These are phyloP conservation scores for Condylostylus longicornis DNA, from an alignment of 1,140 invertebrate genomes.

Conservation along the genomic window DNA sequence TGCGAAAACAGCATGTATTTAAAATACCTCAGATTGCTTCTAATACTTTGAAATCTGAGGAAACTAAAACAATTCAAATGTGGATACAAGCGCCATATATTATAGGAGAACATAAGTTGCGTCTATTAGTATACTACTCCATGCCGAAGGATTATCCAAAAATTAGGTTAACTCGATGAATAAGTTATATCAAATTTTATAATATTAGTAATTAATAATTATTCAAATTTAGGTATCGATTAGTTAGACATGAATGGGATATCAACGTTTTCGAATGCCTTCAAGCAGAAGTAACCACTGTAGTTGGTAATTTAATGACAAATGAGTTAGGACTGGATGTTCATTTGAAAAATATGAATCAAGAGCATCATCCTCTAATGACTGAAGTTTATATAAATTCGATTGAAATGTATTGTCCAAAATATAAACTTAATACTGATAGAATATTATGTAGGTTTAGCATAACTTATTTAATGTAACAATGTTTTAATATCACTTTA, in stretches of 20 bases:
- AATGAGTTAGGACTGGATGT: constrained; percentile 43
- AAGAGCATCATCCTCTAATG: constrained; percentile 40
- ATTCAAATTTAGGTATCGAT: constrained; percentile 44
- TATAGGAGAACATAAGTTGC: constrained; percentile 44
- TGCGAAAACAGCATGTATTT: constrained; percentile 36
- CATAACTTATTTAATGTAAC: not conserved
- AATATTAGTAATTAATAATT: not conserved
- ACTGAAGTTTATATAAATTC: constrained; percentile 37
- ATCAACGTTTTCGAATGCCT: constrained; percentile 54
- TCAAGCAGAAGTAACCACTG: constrained; percentile 39
- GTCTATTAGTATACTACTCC: constrained; percentile 61
- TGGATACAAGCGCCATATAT: constrained; percentile 52
- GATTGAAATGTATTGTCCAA: constrained; percentile 21
- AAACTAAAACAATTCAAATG: constrained; percentile 40
- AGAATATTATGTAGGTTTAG: constrained; percentile 20
- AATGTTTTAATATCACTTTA: not conserved
- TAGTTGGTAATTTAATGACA: constrained; percentile 32
- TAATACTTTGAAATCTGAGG: constrained; percentile 37
- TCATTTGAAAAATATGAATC: constrained; percentile 49
- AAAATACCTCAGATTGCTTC: constrained; percentile 23
- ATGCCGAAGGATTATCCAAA: constrained; percentile 33
- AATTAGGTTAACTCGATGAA: constrained; percentile 31
- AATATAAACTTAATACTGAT: constrained; percentile 17
- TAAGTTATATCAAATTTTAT: no score
- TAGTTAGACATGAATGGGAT: constrained; percentile 51